Evolutionary conservation across 2,888 invertebrate genomes (phyloP).

Genomic region (Rhagophthalmus giganteus): DNA sequence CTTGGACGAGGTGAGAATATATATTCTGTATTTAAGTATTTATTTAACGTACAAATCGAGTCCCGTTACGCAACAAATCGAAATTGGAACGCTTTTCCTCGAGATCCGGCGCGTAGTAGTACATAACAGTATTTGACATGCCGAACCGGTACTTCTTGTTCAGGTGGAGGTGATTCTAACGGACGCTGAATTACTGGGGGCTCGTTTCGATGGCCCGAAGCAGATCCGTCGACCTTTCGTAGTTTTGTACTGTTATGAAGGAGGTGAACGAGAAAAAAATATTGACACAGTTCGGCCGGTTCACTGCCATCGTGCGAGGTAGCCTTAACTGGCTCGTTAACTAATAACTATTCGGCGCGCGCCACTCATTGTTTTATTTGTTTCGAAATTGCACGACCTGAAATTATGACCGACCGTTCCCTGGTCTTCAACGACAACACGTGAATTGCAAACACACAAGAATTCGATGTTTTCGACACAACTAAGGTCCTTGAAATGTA

Average conservation of each 20-base stretch:
- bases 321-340: slow-evolving; percentile 1
- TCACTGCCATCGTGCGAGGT: slow-evolving; percentile 13
- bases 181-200: slow-evolving; percentile 34
- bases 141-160: slow-evolving; percentile 37
- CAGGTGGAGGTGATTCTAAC: slow-evolving; percentile 36
- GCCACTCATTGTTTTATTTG: slow-evolving; percentile 12
- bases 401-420: background rate
- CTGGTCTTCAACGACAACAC: background rate
- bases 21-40: too few species aligned
- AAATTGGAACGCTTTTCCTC: background rate
- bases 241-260: slow-evolving; percentile 30
- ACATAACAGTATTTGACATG: slow-evolving; percentile 34
- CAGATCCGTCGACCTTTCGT: slow-evolving; percentile 32
- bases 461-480: slow-evolving; percentile 1
- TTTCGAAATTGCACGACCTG: slow-evolving; percentile 1
- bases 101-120: slow-evolving; percentile 9
- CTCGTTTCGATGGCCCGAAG: slow-evolving; percentile 31
- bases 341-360: slow-evolving; percentile 16
- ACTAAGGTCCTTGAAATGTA: background rate
- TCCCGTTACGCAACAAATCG: slow-evolving; percentile 3
- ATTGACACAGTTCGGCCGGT: slow-evolving; percentile 23
- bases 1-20: too few species aligned
- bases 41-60: too few species aligned
- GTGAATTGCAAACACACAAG: slow-evolving; percentile 5
- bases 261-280: slow-evolving; percentile 15